These are phyloP conservation scores for Pimpla rufipes DNA, from an alignment of 2,888 invertebrate genomes.

Conservation along the genomic window DNA sequence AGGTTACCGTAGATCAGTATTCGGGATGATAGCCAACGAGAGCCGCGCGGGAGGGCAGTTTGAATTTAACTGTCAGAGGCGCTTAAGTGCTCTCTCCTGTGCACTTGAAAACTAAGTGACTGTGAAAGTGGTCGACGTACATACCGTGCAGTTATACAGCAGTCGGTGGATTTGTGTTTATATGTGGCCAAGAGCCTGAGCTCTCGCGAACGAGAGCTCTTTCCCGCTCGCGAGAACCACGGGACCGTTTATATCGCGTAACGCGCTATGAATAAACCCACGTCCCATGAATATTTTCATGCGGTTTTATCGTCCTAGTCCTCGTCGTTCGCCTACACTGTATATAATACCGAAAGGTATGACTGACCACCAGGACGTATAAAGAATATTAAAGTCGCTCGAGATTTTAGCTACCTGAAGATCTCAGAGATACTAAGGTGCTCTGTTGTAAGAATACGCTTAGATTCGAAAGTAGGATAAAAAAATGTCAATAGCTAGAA, in stretches of 20 bases:
- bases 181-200: conserved; percentile 19
- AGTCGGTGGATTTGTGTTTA: conserved; percentile 36
- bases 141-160: conserved; percentile 31
- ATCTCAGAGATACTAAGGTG: not conserved
- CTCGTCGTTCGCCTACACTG: conserved; percentile 46
- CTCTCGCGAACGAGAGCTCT: conserved; percentile 53
- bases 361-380: conserved; percentile 55
- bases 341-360: conserved; percentile 45
- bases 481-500: not conserved
- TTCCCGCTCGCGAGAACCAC: conserved; percentile 54
- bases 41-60: conserved; percentile 73
- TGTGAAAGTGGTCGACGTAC: conserved; percentile 75
- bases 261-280: conserved; percentile 68
- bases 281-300: conserved; percentile 70
- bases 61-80: conserved; percentile 81
- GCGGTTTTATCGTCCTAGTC: conserved; percentile 60
- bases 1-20: conserved; percentile 76
- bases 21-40: conserved; percentile 57
- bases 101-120: conserved; percentile 78
- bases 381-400: conserved; percentile 33
- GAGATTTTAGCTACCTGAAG: conserved; percentile 25
- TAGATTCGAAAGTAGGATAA: not conserved
- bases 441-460: not conserved
- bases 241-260: conserved; percentile 70
- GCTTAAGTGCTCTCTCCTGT: conserved; percentile 76